Evolutionary conservation across 92 coral and sea anemone species (phyloP), one percentile per base, ranked within the genome.

Genomic region (Porites lobata): DNA sequence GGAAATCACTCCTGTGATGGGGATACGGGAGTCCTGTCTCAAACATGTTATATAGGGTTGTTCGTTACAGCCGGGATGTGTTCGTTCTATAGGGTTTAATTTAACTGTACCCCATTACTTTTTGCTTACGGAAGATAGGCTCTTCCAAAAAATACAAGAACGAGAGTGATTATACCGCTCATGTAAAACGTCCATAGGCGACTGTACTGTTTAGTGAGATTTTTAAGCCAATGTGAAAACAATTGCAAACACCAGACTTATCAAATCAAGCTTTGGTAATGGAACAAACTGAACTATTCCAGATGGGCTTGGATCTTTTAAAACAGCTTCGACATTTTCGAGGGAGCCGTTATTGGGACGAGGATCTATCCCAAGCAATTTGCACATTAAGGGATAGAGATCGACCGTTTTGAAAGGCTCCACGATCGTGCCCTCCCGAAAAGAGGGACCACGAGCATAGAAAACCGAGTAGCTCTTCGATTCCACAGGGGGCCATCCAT

Each of bases 401-500:
- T 97, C 95, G 18, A 97, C 93, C 32, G 92, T 85, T 11, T 89
- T 77, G 63, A 97, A 95, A 6, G 92, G 90, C 12, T 79, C 79
- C 24, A 95, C 86, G 13, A 77, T 71, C 22, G 67, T 86, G 43
- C 92, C 95, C 79, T 89, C 81, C 78, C 89, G 79, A 74, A 97
- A 97, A 1, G 96, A 95, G 3, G 99, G 98, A 50, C 99, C 98
- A 38, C 94, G 95, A 80, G 98, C 99, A 64, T 87, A 93, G 85
- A 97, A 95, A 18, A 97, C 90, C 12, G 98, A 88, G 86, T 90
- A 85, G 53, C 91, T 91, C 19, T 89, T 91, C 15, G 84, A 83
- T 61, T 86, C 77, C 3, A 26, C 68, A 1, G 92, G 76, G 6
- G 83, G 85, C 95, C 95, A 92, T 9, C 95, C 95, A 59, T 92